phyloP scores from a whole-genome alignment of 1,140 invertebrate genomes.

The Tribolium castaneum region DNA sequence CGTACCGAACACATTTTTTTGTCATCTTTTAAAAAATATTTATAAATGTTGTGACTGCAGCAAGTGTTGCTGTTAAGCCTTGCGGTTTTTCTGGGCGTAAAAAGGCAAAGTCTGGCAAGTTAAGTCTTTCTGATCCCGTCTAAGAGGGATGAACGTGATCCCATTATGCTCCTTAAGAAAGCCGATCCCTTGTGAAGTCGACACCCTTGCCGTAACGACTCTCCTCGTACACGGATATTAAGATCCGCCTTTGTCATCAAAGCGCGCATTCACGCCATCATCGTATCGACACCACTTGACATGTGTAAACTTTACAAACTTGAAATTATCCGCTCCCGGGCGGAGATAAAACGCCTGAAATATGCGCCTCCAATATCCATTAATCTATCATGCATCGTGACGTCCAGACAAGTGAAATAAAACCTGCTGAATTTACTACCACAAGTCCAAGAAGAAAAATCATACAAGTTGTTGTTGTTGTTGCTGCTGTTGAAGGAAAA shows the following conservation, averaged over 20 bases:
- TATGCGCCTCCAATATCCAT: slow-evolving; percentile 57
- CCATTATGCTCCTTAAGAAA: slow-evolving; percentile 64
- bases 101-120: slow-evolving; percentile 57
- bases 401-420: slow-evolving; percentile 30
- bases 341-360: slow-evolving; percentile 56
- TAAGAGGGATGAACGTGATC: slow-evolving; percentile 64
- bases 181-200: slow-evolving; percentile 62
- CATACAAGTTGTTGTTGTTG: neutral
- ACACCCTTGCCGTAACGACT: slow-evolving; percentile 61
- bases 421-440: neutral
- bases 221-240: slow-evolving; percentile 60
- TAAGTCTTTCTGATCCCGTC: slow-evolving; percentile 61
- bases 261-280: slow-evolving; percentile 52
- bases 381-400: slow-evolving; percentile 56
- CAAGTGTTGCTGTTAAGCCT: neutral
- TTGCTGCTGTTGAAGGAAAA: slow-evolving; percentile 37
- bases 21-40: too few species aligned
- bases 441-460: neutral
- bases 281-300: slow-evolving; percentile 58
- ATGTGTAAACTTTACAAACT: slow-evolving; percentile 58
- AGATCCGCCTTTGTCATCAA: slow-evolving; percentile 62
- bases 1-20: too few species aligned
- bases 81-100: slow-evolving; percentile 44
- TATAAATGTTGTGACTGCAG: too few species aligned
- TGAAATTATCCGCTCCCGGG: slow-evolving; percentile 55